Base-by-base conservation (phyloP, 2,113 vertebrate species). In the Lepus americanus region DNA sequence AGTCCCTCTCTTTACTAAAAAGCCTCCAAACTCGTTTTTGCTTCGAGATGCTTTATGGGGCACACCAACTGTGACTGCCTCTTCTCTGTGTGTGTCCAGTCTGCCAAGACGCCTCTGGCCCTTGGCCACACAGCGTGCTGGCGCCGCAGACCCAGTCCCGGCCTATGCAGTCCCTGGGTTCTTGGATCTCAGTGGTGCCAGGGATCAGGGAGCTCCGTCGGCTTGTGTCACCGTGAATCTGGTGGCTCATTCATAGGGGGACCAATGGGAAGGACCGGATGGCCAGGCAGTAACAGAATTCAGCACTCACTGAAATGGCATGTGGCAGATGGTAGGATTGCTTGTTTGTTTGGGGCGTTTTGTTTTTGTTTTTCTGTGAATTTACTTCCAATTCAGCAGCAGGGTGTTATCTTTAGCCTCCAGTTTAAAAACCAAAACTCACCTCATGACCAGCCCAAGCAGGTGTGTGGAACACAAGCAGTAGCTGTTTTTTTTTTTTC, bases 381-480 rank as follows among this genome's bases (percentile, higher is more conserved):
- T 72, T 87, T 67, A 87, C 61, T 94, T 89, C 11, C 0, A 82
- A 39, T 77, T 90, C 80, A 91, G 27, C 22, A 70, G 51, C 31
- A 39, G 61, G 1, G 64, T 44, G 19, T 80, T 84, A n/a, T 49
- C 27, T 66, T 95, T 87, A 79, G n/a, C 25, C 23, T 83, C 14
- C 10, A 31, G 51, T 44, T 44, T 84, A 66, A 59, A 94, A 83
- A 67, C 14, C 55, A 88, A 83, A 81, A 39, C 14, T 4, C 53
- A 59, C 23, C 36, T 72, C 20, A 9, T 77, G 51, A 31, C 51
- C 64, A 85, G 64, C 19, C 9, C 79, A 9, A 74, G 70, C 39
- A 78, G 33, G 12, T 70, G 5, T 91, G 27, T 77, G 36, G 82
- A 73, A 72, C 29, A 91, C 66, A 76, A 73, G 44, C 44, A 44